Evolutionary conservation across 2,888 invertebrate species (phyloP).

Genomic region (Campoletis raptor): DNA sequence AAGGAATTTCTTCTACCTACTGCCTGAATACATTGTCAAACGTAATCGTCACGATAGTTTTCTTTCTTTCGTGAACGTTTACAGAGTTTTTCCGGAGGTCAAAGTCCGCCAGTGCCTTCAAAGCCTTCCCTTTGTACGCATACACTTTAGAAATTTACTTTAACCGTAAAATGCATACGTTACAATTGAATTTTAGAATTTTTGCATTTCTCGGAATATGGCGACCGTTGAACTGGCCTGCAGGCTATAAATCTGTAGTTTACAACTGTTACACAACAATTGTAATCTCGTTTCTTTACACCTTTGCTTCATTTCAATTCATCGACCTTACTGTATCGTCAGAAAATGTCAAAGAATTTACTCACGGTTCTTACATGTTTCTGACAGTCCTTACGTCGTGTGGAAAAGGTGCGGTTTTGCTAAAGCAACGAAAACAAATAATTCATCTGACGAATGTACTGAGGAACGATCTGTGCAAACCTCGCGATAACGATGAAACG

Average conservation of each 20-base stretch:
- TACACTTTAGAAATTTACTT: not conserved
- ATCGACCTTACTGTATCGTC: constrained; percentile 64
- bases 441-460: constrained; percentile 41
- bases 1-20: not conserved
- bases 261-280: constrained; percentile 66
- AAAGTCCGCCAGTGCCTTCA: not conserved
- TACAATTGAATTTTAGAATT: constrained; percentile 64
- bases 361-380: constrained; percentile 62
- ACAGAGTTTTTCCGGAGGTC: not conserved
- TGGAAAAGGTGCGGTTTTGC: constrained; percentile 60
- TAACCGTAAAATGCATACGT: constrained; percentile 39
- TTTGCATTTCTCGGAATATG: constrained; percentile 60
- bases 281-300: constrained; percentile 45
- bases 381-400: constrained; percentile 61
- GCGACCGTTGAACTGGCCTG: constrained; percentile 63
- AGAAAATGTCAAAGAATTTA: constrained; percentile 56
- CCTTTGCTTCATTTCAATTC: constrained; percentile 56
- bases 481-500: constrained; percentile 28
- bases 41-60: not conserved
- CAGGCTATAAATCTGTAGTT: constrained; percentile 46
- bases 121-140: not conserved
- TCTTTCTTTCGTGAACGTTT: not conserved
- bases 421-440: constrained; percentile 58
- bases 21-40: not conserved
- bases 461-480: constrained; percentile 30